Evolutionary conservation across 2,888 invertebrate genomes (phyloP), one percentile per base, ranked within the genome.

Genomic region (Stenotaenia linearis): DNA sequence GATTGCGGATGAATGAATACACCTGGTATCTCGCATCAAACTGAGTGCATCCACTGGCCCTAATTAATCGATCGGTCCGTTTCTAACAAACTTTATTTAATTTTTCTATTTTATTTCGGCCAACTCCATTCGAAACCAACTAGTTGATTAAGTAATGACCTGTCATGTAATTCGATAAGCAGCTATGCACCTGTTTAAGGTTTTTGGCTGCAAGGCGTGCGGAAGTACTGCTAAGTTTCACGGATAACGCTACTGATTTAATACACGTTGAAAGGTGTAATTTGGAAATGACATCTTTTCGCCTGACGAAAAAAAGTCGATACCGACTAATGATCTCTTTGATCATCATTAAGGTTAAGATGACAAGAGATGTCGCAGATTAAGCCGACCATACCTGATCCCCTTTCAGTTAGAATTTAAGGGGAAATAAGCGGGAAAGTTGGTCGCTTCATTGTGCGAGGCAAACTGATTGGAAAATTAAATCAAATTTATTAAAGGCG

Each of bases 1-100:
- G 56, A 56, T 56, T 56, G 56, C 56, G 56, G 56, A 56, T 56
- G 56, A 56, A 56, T 56, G 56, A 56, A 18, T 56, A 56, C 56
- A 56, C 56, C 56, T 56, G 56, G 56, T 56, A n/a, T 56, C 56
- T 56, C 56, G 56, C 56, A 56, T 18, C 56, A 56, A n/a, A 56
- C 56, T 56, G n/a, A 56, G 56, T 56, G 56, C 56, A 56, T 6
- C 56, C 56, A 23, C 7, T 56, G 3, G 56, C 9, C 21, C 21
- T 56, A 56, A 56, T 56, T 56, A 56, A 56, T 56, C 56, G 56
- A 56, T 56, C 21, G 21, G 15, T 40, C n/a, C 40, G n/a, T 4
- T 40, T 40, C n/a, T 40, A 12, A 15, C 10, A 1, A 7, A 4
- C 2, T 4, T 37, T 37, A 37, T 37, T 37, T 37, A 1, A 37